These are phyloP conservation scores for Ornithoptera alexandrae DNA, from an alignment of 2,888 invertebrate genomes.

Conservation along the genomic window DNA sequence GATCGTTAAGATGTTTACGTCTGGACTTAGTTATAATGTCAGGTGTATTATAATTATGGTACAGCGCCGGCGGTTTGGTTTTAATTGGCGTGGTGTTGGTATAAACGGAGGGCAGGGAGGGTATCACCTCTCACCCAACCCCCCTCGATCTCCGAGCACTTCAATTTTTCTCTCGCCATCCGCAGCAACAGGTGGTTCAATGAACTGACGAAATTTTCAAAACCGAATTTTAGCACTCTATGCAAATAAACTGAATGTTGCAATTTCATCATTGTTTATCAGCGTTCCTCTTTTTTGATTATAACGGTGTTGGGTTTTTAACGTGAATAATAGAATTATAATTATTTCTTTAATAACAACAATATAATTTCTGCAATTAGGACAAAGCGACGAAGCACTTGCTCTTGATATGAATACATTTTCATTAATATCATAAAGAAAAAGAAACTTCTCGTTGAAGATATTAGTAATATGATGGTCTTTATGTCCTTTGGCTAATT, in stretches of 20 bases:
- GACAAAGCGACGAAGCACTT: too few species aligned
- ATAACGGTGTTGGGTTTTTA: not conserved
- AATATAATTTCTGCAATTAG: too few species aligned
- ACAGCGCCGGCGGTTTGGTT: conserved; percentile 60
- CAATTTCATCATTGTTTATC: conserved; percentile 1
- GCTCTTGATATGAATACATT: too few species aligned
- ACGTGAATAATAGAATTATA: too few species aligned
- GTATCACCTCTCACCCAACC: conserved; percentile 42
- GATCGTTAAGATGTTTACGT: conserved; percentile 1
- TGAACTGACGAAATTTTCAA: conserved; percentile 51
- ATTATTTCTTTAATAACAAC: too few species aligned
- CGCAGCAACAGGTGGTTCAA: conserved; percentile 64
- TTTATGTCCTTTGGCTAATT: too few species aligned
- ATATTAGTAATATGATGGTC: too few species aligned
- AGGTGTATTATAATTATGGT: conserved; percentile 11
- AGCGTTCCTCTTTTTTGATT: not conserved
- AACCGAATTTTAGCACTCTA: conserved; percentile 36
- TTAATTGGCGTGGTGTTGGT: conserved; percentile 68
- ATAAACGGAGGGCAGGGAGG: conserved; percentile 37
- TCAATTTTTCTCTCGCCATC: conserved; percentile 67
- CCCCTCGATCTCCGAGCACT: conserved; percentile 37
- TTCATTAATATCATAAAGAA: too few species aligned
- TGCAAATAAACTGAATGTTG: conserved; percentile 3
- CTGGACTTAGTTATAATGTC: conserved; percentile 46
- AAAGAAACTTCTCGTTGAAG: too few species aligned